Evolutionary conservation across 2,888 invertebrate species (phyloP), one percentile per base, ranked within the genome.

Genomic region (Marronus borbonicus): DNA sequence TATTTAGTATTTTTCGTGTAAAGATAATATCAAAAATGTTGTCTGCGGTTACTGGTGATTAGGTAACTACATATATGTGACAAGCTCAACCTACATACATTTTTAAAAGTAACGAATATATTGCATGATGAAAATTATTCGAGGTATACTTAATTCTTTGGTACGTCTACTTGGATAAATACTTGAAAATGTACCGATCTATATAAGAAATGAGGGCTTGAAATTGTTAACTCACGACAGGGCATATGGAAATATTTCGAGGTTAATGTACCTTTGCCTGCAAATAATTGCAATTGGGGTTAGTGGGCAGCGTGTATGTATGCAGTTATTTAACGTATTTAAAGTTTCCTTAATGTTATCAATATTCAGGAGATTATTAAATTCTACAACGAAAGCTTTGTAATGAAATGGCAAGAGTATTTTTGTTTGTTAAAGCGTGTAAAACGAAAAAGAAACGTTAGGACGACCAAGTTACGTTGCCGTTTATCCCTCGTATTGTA

Each of bases 81-180:
- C 20, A 17, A n/a, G 20, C 20, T 20, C 55, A 58, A 58, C 55
- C 55, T 62, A 62, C 20, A 60, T 60, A 62, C 31, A 14, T 58
- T 72, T 72, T 44, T 60, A 58, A 60, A 74, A 60, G 5, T 60
- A 49, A 49, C 60, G 60, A 60, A 60, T 60, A 60, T 44, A 74
- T 74, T 39, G 72, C 72, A 74, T 74, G 72, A 74, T 60, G 72
- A 36, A 74, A 74, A 62, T 62, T 74, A 70, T 70, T 28, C 39
- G 8, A n/a, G 14, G 55, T 17, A 50, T 50, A 28, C 36, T 20
- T 72, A 69, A 58, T 70, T 55, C 55, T 55, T 52, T 70, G 36
- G 28, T 44, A 49, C 39, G 1, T 74, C 49, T 60, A 58, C 20
- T 74, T 74, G 72, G 39, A 60, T 20, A 60, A 74, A 74, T 74